Base-by-base conservation (phyloP, 2,113 vertebrate genomes). In the Ceyx margarethae region DNA sequence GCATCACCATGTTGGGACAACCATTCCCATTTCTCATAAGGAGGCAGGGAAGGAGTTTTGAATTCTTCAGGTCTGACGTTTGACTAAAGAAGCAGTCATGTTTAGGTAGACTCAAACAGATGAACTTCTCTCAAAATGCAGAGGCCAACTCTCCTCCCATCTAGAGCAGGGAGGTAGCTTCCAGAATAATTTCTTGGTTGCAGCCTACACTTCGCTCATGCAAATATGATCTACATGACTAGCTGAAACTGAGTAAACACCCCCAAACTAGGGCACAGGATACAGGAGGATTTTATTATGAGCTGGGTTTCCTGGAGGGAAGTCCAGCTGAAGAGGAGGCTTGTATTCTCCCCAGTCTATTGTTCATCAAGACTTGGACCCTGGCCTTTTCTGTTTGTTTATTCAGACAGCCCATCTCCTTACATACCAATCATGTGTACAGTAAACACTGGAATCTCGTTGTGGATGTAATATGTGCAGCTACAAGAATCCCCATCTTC, bases 261-360 rank as follows among this genome's bases (percentile, higher is more conserved):
- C 68, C 75, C 48, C 65, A 75, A 85, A 84, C 23, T 21, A 56
- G 58, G 90, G 93, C 87, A 95, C 95, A 96, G 96, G 96, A 97
- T 96, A 91, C 95, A 96, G 92, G 56, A 96, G 83, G 73, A 76
- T 86, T 96, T 93, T 89, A 95, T 91, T 90, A 79, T 31, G 2
- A 87, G 77, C 10, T 90, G 75, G 33, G 69, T 93, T 97, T 97
- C 96, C 96, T 95, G 95, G 68, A 95, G 91, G 96, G 96, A 97
- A 97, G 91, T 96, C 78, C 89, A 88, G 93, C 81, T 93, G 71
- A 85, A 96, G 75, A 90, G 81, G 85, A 94, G 92, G 35, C 64
- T 88, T 28, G 7, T 71, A 50, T 91, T 95, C 91, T 93, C 82
- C 75, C 69, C 51, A 79, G 58, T 29, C 94, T 73, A 96, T 96